Base-by-base conservation (phyloP, 2,797 vertebrate genomes). In the Mormyrus hasselquistii region DNA sequence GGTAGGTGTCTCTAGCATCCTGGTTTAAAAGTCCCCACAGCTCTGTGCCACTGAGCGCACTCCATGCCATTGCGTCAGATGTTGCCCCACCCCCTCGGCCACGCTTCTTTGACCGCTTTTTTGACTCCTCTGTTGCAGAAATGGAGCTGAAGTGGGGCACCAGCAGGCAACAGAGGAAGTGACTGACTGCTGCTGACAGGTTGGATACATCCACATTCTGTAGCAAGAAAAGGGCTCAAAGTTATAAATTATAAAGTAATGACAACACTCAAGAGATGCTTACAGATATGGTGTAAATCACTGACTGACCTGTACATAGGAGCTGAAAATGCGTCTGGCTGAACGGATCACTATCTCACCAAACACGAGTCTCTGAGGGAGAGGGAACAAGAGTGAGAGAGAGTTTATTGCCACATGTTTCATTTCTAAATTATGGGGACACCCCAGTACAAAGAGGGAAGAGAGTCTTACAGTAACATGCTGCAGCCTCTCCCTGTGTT, bases 131-230 rank as follows among this genome's bases (percentile, higher is more conserved):
- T 44, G 92, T 94, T 1, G 62, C 89, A 52, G 94, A 65, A 19
- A 93, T 44, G 3, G 94, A 90, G 0, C 89, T 93, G 91, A 95
- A 95, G 93, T 96, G 93, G 14, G 94, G 92, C 82, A 96, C 94
- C 91, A 96, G 90, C 10, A 97, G 93, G 92, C 96, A 97, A 92
- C 96, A 96, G 69, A 96, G 93, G 91, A 97, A 97, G 91, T 97
- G 97, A 92, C 96, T 97, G 88, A 95, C 91, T 19, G 96, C 97
- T 90, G 94, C 92, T 4, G 96, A 96, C 34, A 97, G 92, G 89
- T 93, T 95, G 0, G 96, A 94, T 83, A 96, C 90, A 12, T 97
- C 96, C 90, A 97, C 94, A 5, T 95, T 95, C 97, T 96, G 89
- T 41, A 89, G 73, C 91, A 87, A 94, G 49, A 90, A 9, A 49